Conservation (phyloP, 2,113 vertebrate species). For the Etheostoma spectabile region DNA sequence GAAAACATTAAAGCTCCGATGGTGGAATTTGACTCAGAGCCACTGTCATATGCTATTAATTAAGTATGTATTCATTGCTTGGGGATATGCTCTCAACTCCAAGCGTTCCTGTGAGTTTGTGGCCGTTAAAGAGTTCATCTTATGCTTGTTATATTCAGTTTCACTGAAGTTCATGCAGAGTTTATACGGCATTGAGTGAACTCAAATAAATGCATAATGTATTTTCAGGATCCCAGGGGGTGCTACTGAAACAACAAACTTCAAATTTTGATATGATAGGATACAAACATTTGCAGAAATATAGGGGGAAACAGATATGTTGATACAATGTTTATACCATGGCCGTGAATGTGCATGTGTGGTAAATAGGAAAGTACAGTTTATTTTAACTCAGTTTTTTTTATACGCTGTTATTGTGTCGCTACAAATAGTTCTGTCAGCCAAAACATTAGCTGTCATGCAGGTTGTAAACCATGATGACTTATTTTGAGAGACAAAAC, state of each 20-base stretch:
- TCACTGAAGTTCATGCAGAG: constrained; percentile 60
- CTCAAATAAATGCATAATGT: constrained; percentile 25
- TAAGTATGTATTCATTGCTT: constrained; percentile 48
- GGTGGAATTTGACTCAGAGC: constrained; percentile 35
- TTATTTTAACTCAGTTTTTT: background rate
- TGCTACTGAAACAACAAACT: constrained; percentile 5
- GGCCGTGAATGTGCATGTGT: background rate
- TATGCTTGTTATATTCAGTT: constrained; percentile 29
- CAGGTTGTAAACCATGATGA: background rate
- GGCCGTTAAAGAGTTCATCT: constrained; percentile 27
- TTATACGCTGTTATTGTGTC: background rate
- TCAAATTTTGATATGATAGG: constrained; percentile 2
- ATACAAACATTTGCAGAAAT: constrained; percentile 10
- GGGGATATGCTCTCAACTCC: constrained; percentile 24
- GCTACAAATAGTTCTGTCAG: background rate
- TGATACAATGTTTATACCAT: background rate
- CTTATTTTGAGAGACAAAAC: too few relatives aligned
- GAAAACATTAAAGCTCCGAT: constrained; percentile 50
- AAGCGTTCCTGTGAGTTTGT: constrained; percentile 54
- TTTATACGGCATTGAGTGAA: constrained; percentile 42
- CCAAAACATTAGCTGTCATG: too few relatives aligned
- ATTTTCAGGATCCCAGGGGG: constrained; percentile 20
- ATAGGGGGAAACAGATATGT: background rate
- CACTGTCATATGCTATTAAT: constrained; percentile 63
- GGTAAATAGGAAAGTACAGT: background rate